These are phyloP conservation scores for Nipponia nippon DNA, from an alignment of 2,113 vertebrate species.

Conservation along the genomic window DNA sequence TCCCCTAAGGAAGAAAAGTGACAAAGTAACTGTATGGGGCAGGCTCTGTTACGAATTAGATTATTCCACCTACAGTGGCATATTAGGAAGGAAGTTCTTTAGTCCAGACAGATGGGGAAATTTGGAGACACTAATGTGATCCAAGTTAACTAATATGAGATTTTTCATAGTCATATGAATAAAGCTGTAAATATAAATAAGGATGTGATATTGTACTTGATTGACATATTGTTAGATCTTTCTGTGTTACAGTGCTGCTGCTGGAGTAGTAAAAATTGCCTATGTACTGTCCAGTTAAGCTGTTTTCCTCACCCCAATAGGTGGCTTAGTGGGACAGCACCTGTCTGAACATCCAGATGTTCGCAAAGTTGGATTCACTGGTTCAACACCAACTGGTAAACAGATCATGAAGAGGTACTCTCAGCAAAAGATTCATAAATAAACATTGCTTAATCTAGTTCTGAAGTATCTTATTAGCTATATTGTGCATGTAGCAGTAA, in stretches of 20 bases:
- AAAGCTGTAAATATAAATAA: background rate
- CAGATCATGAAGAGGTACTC: constrained; percentile 84
- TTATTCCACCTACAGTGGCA: background rate
- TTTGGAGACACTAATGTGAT: background rate
- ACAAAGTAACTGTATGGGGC: background rate
- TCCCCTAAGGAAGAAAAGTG: background rate
- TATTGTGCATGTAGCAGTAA: background rate
- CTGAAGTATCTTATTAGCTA: background rate
- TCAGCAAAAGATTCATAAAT: background rate
- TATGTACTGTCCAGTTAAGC: background rate
- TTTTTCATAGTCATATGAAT: background rate
- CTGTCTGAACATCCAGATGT: constrained; percentile 81
- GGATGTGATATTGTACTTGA: background rate
- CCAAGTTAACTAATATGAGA: background rate
- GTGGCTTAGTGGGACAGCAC: constrained; percentile 75
- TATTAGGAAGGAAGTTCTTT: background rate
- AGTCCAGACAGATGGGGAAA: background rate
- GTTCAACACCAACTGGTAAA: constrained; percentile 81
- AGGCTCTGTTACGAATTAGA: background rate
- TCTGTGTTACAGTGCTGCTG: background rate
- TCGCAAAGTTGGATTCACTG: constrained; percentile 84
- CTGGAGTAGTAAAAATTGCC: background rate
- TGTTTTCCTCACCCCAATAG: constrained; percentile 31
- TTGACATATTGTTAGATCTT: background rate
- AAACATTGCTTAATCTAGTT: background rate